Evolutionary conservation across 2,888 invertebrate species (phyloP), one percentile per base, ranked within the genome.

Genomic region (Cistogaster globosa): DNA sequence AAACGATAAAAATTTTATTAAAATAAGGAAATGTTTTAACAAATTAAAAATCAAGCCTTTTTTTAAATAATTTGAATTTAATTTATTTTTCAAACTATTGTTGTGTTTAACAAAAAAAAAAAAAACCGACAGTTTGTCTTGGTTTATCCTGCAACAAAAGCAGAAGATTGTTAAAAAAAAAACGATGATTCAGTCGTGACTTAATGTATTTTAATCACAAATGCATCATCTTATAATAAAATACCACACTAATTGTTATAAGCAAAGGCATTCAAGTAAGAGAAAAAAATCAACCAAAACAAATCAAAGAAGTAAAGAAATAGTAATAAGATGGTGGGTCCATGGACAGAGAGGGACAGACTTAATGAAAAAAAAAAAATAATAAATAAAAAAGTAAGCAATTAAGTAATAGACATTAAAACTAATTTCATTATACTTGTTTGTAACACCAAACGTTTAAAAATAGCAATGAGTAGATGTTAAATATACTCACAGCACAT

Each of bases 221-320:
- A 82, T 75, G 71, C 85, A 78, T 85, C 82, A 82, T 82, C 86
- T 80, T 74, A 80, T 72, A 86, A 83, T 86, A 86, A 86, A 86
- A 86, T 86, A 86, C 86, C 83, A 80, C 83, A 80, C 86, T 86
- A 86, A 86, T 86, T 86, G 86, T 86, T 83, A 83, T 76, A 83
- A 83, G 58, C 65, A 55, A 74, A 81, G n/a, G 51, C 57, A 53
- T 16, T 74, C 71, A 60, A 69, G 3, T 57, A 22, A 14, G 42
- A 18, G 3, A 22, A 48, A 53, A 36, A 38, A 63, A 16, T 18
- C 67, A 53, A 32, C 16, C 22, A 48, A 57, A 26, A 22, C 48
- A 60, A 74, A 60, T 32, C 57, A 26, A 71, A 22, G 26, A 58
- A 16, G 20, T 45, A 48, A 57, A 71, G 42, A 42, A 62, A 51